A percentile compares a stretch with the other conserved stretches of the same genome.
These are phyloP conservation scores for Acrobasis consociella DNA, from an alignment of 2,888 invertebrate species.

Conservation along the genomic window DNA sequence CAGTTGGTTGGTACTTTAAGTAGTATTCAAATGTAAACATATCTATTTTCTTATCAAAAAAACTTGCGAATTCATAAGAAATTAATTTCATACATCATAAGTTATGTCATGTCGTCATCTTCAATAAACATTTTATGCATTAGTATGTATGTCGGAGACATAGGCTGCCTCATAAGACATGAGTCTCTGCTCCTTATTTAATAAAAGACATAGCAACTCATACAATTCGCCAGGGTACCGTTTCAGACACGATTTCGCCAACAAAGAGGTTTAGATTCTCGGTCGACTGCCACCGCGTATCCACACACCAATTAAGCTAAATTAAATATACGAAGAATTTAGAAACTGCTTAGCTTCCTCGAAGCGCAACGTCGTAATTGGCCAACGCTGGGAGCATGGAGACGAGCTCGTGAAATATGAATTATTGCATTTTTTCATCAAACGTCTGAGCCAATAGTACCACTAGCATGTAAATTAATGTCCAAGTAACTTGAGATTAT, in stretches of 20 bases:
- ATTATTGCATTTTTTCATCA: slow-evolving; percentile 63
- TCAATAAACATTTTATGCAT: background rate
- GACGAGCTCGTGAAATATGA: slow-evolving; percentile 66
- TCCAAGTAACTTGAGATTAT: slow-evolving; percentile 16
- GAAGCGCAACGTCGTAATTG: slow-evolving; percentile 81
- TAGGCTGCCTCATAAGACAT: background rate
- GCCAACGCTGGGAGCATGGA: slow-evolving; percentile 72
- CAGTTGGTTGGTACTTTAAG: too few relatives aligned
- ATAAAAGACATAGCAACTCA: slow-evolving; percentile 45
- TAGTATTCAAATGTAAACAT: too few relatives aligned
- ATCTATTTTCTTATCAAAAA: too few relatives aligned
- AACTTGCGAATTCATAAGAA: too few relatives aligned
- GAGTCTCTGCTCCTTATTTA: slow-evolving; percentile 36
- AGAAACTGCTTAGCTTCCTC: slow-evolving; percentile 81
- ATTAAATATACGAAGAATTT: slow-evolving; percentile 82
- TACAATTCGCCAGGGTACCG: slow-evolving; percentile 63
- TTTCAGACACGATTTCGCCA: slow-evolving; percentile 70
- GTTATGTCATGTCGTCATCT: background rate
- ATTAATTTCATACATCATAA: too few relatives aligned
- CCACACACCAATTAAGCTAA: slow-evolving; percentile 79
- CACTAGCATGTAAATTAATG: slow-evolving; percentile 6
- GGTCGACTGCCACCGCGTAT: slow-evolving; percentile 73
- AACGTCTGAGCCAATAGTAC: slow-evolving; percentile 37
- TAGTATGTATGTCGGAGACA: background rate
- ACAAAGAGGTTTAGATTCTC: slow-evolving; percentile 75